Percentiles rank a stretch among this genome's conserved stretches.
These are phyloP conservation scores for Camelus bactrianus DNA, from an alignment of 2,113 vertebrate species.

Conservation along the genomic window DNA sequence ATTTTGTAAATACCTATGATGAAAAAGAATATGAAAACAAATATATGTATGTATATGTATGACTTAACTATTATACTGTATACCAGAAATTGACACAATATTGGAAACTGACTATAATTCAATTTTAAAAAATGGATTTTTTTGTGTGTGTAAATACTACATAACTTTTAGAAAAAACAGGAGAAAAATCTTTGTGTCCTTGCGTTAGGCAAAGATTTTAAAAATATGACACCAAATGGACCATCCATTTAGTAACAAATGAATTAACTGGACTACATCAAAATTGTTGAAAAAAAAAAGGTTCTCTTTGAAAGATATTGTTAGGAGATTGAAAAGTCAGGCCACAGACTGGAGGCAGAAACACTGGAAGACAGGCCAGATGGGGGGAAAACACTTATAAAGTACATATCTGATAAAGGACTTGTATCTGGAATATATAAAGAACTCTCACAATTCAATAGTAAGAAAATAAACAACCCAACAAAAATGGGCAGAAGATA, in stretches of 20 bases:
- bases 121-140: neutral
- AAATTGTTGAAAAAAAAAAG: neutral
- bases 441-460: neutral
- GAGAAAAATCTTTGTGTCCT: neutral
- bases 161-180: neutral
- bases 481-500: neutral
- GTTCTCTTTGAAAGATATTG: neutral
- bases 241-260: neutral
- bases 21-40: too few relatives aligned
- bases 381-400: neutral
- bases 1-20: too few relatives aligned
- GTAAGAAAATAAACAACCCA: neutral
- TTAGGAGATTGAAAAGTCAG: neutral
- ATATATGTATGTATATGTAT: too few relatives aligned
- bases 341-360: neutral
- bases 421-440: neutral
- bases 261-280: neutral
- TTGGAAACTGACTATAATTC: too few relatives aligned
- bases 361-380: too few relatives aligned
- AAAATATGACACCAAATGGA: neutral
- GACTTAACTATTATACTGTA: too few relatives aligned
- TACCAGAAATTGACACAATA: too few relatives aligned
- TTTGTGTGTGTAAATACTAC: neutral
- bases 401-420: neutral
- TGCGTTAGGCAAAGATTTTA: neutral